Percentiles rank a stretch among this genome's conserved stretches.
These are phyloP conservation scores for Otolemur crassicaudatus DNA, from an alignment of 2,797 vertebrate genomes.

Conservation along the genomic window DNA sequence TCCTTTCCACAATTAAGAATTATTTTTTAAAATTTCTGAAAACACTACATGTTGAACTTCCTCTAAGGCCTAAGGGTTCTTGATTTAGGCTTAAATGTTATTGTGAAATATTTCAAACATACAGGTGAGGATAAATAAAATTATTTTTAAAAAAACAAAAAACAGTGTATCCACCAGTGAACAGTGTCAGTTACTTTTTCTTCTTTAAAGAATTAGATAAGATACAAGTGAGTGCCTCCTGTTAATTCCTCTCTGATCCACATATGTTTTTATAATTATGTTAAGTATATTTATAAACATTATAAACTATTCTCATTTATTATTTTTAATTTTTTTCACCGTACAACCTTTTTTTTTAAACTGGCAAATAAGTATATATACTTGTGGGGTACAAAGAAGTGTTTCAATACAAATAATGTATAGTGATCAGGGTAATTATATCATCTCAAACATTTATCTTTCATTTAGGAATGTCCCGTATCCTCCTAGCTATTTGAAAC, in stretches of 20 bases:
- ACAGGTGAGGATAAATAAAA: not conserved
- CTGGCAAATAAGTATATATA: too few species aligned
- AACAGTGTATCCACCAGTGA: not conserved
- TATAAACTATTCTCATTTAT: not conserved
- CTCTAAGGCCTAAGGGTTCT: not conserved
- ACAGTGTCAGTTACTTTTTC: not conserved
- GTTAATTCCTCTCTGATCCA: not conserved
- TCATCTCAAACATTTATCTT: too few species aligned
- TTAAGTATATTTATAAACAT: not conserved
- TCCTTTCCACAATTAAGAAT: not conserved
- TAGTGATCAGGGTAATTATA: too few species aligned
- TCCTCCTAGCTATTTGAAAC: too few species aligned
- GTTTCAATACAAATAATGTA: too few species aligned
- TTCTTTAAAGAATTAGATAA: constrained; percentile 25
- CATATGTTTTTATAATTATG: not conserved
- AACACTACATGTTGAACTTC: not conserved
- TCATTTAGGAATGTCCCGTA: too few species aligned
- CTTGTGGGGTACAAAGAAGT: too few species aligned
- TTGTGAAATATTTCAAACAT: not conserved
- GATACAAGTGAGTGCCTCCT: not conserved
- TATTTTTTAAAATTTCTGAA: not conserved
- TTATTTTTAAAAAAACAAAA: not conserved
- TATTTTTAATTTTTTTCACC: not conserved
- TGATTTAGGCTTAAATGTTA: not conserved
- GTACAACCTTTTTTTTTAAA: not conserved